These are phyloP conservation scores for Hylaea fasciaria DNA, from an alignment of 2,888 invertebrate species.

Conservation along the genomic window DNA sequence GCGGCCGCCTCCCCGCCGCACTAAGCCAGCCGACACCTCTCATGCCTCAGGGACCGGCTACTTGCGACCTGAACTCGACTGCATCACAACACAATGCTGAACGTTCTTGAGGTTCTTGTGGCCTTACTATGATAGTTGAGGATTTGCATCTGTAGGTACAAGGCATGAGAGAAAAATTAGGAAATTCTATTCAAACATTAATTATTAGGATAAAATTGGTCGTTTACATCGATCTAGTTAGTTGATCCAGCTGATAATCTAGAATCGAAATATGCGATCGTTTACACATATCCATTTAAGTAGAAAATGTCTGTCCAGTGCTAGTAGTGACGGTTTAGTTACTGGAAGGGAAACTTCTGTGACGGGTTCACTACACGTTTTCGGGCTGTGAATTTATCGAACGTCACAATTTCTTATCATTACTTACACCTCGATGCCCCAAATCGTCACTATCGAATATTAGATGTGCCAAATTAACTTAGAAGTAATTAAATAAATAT, in stretches of 20 bases:
- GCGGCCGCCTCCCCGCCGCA: conserved; percentile 80
- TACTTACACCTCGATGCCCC: conserved; percentile 15
- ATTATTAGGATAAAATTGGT: background rate
- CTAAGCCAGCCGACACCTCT: conserved; percentile 41
- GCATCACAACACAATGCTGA: conserved; percentile 2
- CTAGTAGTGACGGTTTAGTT: conserved; percentile 7
- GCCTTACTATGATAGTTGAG: no score
- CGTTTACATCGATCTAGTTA: conserved; percentile 17
- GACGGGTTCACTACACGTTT: background rate
- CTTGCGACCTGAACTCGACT: background rate
- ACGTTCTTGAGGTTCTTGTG: no score
- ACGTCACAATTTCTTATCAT: conserved; percentile 3
- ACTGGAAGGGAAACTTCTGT: conserved; percentile 16
- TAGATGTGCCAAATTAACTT: conserved; percentile 29
- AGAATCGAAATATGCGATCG: conserved; percentile 20
- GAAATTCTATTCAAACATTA: conserved; percentile 7
- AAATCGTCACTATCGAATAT: conserved; percentile 22
- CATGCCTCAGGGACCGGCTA: conserved; percentile 27
- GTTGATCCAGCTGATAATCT: conserved; percentile 8
- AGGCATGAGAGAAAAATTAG: conserved; percentile 19
- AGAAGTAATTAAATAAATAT: conserved; percentile 25
- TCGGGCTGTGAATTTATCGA: conserved; percentile 10
- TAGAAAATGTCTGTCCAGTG: background rate
- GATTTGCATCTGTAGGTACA: background rate
- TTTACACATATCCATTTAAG: conserved; percentile 24